phyloP scores from a whole-genome alignment of 2,888 invertebrate genomes.

The Dicycla oo region DNA sequence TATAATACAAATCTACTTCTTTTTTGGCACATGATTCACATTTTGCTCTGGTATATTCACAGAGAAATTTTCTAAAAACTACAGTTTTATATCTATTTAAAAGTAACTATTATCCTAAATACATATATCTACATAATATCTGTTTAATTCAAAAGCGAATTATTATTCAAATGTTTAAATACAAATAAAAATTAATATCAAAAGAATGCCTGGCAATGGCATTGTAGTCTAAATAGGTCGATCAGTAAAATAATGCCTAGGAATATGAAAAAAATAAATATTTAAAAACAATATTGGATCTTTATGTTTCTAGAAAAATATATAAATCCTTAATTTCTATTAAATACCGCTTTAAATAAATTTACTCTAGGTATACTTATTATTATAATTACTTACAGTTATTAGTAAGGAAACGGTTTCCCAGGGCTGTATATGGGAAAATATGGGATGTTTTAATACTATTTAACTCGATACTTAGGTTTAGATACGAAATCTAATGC shows the following conservation, averaged over 20 bases:
- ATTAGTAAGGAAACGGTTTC: not conserved
- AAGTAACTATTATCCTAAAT: slow-evolving; percentile 8
- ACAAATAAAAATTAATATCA: not conserved
- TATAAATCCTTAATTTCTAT: not conserved
- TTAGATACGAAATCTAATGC: no score
- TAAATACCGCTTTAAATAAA: slow-evolving; percentile 4
- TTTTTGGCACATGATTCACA: slow-evolving; percentile 58
- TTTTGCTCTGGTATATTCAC: slow-evolving; percentile 57
- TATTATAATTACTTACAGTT: not conserved
- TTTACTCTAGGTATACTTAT: not conserved
- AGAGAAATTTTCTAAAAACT: slow-evolving; percentile 49
- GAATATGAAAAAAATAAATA: not conserved
- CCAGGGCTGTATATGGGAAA: no score
- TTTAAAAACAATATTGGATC: not conserved
- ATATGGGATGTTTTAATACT: no score
- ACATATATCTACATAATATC: not conserved
- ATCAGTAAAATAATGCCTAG: not conserved
- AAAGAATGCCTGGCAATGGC: not conserved
- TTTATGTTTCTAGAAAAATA: not conserved
- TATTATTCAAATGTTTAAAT: not conserved
- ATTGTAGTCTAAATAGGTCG: not conserved
- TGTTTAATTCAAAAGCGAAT: not conserved
- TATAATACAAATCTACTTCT: slow-evolving; percentile 58
- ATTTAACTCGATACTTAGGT: no score
- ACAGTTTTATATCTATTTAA: slow-evolving; percentile 29